A percentile compares a stretch with the other conserved stretches of the same genome.
Evolutionary conservation across 2,797 vertebrate species (phyloP).

Genomic region (Acipenser transmontanus): DNA sequence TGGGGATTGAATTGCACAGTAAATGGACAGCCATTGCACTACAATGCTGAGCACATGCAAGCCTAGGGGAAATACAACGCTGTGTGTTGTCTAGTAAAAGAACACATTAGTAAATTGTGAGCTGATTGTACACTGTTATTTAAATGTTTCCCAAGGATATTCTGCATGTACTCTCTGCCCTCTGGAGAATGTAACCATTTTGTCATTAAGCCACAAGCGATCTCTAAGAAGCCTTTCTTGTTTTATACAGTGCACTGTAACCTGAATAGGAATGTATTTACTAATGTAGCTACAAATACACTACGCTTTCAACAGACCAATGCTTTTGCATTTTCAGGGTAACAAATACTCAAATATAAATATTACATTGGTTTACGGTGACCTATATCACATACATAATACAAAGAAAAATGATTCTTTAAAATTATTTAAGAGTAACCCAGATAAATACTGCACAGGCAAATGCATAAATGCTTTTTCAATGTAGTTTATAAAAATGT

Average conservation of each 20-base stretch:
- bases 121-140: constrained; percentile 45
- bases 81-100: constrained; percentile 37
- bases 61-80: constrained; percentile 32
- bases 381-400: too few species aligned
- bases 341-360: too few species aligned
- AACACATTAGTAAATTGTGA: constrained; percentile 48
- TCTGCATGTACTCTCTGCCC: constrained; percentile 35
- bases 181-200: constrained; percentile 37
- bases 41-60: constrained; percentile 34
- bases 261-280: too few species aligned
- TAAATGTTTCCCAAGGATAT: constrained; percentile 52
- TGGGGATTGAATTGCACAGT: constrained; percentile 6
- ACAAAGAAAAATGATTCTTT: too few species aligned
- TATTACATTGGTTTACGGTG: too few species aligned
- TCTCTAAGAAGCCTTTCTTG: not conserved
- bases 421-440: too few species aligned
- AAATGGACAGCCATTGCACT: constrained; percentile 20
- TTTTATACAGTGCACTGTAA: not conserved
- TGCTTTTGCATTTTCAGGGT: too few species aligned
- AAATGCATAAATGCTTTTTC: too few species aligned
- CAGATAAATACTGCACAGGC: too few species aligned
- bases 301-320: too few species aligned
- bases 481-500: too few species aligned
- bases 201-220: constrained; percentile 13
- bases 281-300: too few species aligned